Base-by-base conservation (phyloP, 2,797 vertebrate genomes). In the Lutjanus campechanus region DNA sequence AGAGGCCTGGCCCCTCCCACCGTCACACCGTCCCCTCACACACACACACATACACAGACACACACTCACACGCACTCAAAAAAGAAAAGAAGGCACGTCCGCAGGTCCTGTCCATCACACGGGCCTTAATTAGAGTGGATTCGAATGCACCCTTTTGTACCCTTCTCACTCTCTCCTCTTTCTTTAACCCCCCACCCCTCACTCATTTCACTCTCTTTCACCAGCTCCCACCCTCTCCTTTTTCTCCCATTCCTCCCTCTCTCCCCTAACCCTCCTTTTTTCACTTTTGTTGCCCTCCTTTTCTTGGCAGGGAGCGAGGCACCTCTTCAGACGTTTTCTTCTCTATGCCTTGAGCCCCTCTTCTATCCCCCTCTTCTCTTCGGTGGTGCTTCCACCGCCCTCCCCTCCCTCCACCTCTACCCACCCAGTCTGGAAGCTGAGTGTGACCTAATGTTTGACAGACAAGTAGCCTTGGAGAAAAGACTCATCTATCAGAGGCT, bases 361-460 rank as follows among this genome's bases (percentile, higher is more conserved):
- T 73, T 73, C 69, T 75, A 53, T 65, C 51, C 79, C 72, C 63
- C 64, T 65, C 46, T 56, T 65, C 54, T 59, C 68, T 55, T 46
- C 44, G 11, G 29, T 11, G 1, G 8, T 47, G 49, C 61, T 40
- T n/a, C 29, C 47, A 20, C 54, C 29, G 54, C 60, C 41, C 40
- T 13, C 10, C 40, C 67, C 29, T 5, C 64, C 41, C 40, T 13
- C 10, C 40, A 63, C 29, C 7, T 60, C 12, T 51, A 40, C 50
- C 53, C 50, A 15, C 54, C 56, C 22, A 49, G 83, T 88, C 89
- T 91, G 83, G 86, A 87, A 87, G 86, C 83, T 82, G 92, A 94
- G 93, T 95, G 94, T 95, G 95, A 95, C 93, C 93, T 94, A 95
- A 94, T 94, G 93, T 94, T 95, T 95, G 95, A 95, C 94, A 94